Evolutionary conservation across 2,888 invertebrate species (phyloP), one percentile per base, ranked within the genome.

Genomic region (Anodontia alba): DNA sequence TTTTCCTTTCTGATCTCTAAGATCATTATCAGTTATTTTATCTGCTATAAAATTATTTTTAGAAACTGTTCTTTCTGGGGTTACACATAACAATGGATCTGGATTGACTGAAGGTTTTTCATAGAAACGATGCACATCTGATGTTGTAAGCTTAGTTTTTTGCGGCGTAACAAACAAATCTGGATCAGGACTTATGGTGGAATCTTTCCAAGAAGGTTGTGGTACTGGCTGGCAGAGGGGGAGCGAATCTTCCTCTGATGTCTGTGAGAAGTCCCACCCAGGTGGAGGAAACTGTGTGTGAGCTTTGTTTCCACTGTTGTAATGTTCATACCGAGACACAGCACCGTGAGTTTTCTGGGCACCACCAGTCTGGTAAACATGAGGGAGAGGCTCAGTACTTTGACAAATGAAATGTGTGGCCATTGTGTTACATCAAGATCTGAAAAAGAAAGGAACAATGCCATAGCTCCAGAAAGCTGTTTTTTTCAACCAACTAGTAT

Each of bases 71-170:
- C 89, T 90, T 67, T 91, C 89, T 43, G 92, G 92, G 2, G 92
- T 92, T 20, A 92, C 69, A 54, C 87, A 77, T 23, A 92, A 75
- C 33, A 86, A 77, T 10, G 91, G 90, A 51, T 92, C 91, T 49
- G 89, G 86, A 46, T 73, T 76, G 7, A 85, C 46, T 15, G 73
- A 73, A n/a, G 74, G 80, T 49, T 78, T 80, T 57, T 73, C 49
- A 31, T 71, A 73, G 17, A 69, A 20, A 17, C 38, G 26, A 15
- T 46, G 62, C 7, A 68, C 62, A 72, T 46, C 23, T 46, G 71
- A 54, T 8, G 23, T 36, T 33, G 29, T 31, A 15, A 54, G 54
- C 31, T 73, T 66, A 49, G 81, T 46, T 79, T 87, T 89, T 38
- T 84, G 84, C 17, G 90, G 90, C 15, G 90, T 89, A 7, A 90